Percentiles rank a stretch among this genome's conserved stretches.
Evolutionary conservation across 2,888 invertebrate species (phyloP).

Genomic region (Scaptomyza polygonia): DNA sequence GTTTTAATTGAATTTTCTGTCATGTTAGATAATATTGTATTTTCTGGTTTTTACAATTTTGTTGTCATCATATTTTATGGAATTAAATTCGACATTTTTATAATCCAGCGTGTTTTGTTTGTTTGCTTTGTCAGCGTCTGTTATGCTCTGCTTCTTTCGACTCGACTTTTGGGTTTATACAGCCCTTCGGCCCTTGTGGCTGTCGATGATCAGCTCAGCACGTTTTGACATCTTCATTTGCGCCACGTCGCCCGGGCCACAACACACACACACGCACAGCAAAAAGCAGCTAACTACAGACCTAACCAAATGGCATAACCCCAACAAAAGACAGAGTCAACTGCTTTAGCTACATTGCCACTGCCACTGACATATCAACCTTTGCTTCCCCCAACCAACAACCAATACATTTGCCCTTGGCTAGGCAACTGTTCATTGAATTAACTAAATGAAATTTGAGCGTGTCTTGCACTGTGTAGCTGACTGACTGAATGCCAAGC

Average conservation of each 20-base stretch:
- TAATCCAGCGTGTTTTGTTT: constrained; percentile 4
- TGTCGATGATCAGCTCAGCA: constrained; percentile 28
- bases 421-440: constrained; percentile 55
- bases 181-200: background rate
- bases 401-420: background rate
- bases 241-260: constrained; percentile 49
- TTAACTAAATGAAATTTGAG: constrained; percentile 77
- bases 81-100: background rate
- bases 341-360: background rate
- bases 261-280: constrained; percentile 42
- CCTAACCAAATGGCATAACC: constrained; percentile 27
- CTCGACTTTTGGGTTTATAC: constrained; percentile 26
- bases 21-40: no score
- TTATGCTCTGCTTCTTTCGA: constrained; percentile 1
- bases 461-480: constrained; percentile 50
- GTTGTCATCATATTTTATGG: background rate
- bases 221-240: constrained; percentile 57
- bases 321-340: constrained; percentile 10
- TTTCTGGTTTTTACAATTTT: background rate
- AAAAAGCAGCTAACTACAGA: constrained; percentile 42
- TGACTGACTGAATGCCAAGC: constrained; percentile 44
- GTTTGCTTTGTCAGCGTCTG: constrained; percentile 41
- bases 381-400: background rate
- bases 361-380: background rate
- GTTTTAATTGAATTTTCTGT: no score